phyloP scores from a whole-genome alignment of 2,888 invertebrate genomes.

The Eurois occulta region DNA sequence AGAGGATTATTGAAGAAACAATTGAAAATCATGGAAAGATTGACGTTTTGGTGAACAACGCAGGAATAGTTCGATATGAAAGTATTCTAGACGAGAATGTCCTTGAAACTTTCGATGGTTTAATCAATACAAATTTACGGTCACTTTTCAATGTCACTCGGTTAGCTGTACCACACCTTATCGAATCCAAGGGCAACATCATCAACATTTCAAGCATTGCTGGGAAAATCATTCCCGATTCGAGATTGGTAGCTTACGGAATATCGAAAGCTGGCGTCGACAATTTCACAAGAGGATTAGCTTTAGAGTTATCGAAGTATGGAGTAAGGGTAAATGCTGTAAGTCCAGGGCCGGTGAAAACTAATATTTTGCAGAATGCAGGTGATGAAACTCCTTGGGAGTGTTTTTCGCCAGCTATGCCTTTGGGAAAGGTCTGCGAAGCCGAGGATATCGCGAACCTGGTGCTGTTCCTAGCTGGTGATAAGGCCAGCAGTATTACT shows the following conservation, averaged over 20 bases:
- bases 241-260: conserved; percentile 83
- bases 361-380: conserved; percentile 82
- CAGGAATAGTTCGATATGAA: conserved; percentile 65
- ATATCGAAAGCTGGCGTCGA: conserved; percentile 94
- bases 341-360: conserved; percentile 71
- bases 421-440: conserved; percentile 67
- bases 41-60: conserved; percentile 74
- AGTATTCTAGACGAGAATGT: conserved; percentile 59
- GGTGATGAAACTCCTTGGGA: conserved; percentile 87
- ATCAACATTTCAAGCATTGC: conserved; percentile 75
- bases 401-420: conserved; percentile 44
- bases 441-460: conserved; percentile 70
- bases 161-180: conserved; percentile 69
- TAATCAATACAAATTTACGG: conserved; percentile 72
- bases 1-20: conserved; percentile 68
- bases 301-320: conserved; percentile 80
- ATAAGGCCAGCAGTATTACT: conserved; percentile 70
- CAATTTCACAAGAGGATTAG: conserved; percentile 94
- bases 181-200: conserved; percentile 73
- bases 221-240: conserved; percentile 31
- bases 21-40: conserved; percentile 68
- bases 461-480: conserved; percentile 70
- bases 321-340: conserved; percentile 70
- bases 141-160: conserved; percentile 70
- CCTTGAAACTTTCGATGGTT: conserved; percentile 68